These are phyloP conservation scores for Limnephilus marmoratus DNA, from an alignment of 2,888 invertebrate genomes.

Conservation along the genomic window DNA sequence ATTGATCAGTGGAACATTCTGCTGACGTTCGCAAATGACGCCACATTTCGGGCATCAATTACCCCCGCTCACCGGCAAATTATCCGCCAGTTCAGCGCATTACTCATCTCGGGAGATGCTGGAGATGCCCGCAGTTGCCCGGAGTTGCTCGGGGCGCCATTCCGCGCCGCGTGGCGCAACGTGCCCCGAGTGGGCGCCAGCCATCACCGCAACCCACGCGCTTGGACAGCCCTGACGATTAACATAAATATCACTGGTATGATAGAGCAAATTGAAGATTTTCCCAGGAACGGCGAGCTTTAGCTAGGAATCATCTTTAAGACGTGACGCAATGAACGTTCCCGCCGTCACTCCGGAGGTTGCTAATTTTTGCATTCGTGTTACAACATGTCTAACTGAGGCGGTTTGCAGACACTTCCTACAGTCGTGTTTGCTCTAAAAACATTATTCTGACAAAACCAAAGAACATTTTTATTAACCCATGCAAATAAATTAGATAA, in stretches of 20 bases:
- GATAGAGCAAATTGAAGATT: constrained; percentile 12
- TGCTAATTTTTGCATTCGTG: neutral
- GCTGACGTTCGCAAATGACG: constrained; percentile 54
- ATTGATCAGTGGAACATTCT: constrained; percentile 2
- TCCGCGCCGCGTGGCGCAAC: neutral
- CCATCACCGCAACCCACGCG: neutral
- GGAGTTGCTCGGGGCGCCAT: constrained; percentile 32
- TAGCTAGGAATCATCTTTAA: neutral
- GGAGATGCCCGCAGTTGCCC: no score
- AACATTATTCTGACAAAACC: neutral
- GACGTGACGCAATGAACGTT: neutral
- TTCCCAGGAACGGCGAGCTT: constrained; percentile 12
- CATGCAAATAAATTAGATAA: no score
- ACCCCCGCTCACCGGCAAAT: constrained; percentile 54
- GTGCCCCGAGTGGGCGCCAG: constrained; percentile 9
- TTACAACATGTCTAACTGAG: neutral
- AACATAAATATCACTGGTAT: constrained; percentile 25
- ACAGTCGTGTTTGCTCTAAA: neutral
- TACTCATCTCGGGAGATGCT: constrained; percentile 47
- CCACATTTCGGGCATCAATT: constrained; percentile 51
- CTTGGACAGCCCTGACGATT: constrained; percentile 2
- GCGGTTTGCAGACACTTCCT: neutral
- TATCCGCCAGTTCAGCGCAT: constrained; percentile 51
- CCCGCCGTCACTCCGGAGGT: neutral
- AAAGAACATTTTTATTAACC: neutral